Evolutionary conservation across 2,888 invertebrate genomes (phyloP).

Genomic region (Amblyjoppa proteus): DNA sequence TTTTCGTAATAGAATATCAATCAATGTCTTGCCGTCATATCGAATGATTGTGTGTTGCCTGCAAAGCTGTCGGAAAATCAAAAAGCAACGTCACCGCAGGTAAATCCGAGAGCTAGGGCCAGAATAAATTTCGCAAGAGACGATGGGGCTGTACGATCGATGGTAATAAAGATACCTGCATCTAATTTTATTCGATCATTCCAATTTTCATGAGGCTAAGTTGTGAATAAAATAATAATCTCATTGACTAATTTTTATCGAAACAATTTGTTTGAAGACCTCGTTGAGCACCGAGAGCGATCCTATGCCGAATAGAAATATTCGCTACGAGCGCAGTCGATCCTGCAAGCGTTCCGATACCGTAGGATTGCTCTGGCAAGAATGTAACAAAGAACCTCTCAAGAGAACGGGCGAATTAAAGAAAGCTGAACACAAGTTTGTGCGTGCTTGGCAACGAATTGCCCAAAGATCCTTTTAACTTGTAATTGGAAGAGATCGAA

Average conservation of each 20-base stretch:
- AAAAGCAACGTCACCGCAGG: constrained; percentile 1
- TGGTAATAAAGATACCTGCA: constrained; percentile 13
- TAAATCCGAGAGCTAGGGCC: constrained; percentile 24
- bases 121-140: constrained; percentile 10
- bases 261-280: constrained; percentile 17
- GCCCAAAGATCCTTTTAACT: not conserved
- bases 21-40: not conserved
- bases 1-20: not conserved
- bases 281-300: constrained; percentile 51
- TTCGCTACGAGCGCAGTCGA: constrained; percentile 46
- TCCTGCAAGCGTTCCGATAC: constrained; percentile 59
- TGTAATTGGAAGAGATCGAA: not conserved
- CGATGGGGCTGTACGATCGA: constrained; percentile 15
- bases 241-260: not conserved
- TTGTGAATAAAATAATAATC: not conserved
- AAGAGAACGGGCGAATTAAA: constrained; percentile 28
- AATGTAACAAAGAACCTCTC: constrained; percentile 22
- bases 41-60: not conserved
- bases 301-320: not conserved
- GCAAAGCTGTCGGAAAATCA: constrained; percentile 22
- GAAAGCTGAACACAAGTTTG: constrained; percentile 46
- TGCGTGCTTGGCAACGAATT: constrained; percentile 2
- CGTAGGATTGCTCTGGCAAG: constrained; percentile 53
- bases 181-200: not conserved
- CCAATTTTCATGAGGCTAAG: not conserved